A percentile compares a stretch with the other conserved stretches of the same genome.
Evolutionary conservation across 2,113 vertebrate genomes (phyloP).

Genomic region (Oryzias javanicus): DNA sequence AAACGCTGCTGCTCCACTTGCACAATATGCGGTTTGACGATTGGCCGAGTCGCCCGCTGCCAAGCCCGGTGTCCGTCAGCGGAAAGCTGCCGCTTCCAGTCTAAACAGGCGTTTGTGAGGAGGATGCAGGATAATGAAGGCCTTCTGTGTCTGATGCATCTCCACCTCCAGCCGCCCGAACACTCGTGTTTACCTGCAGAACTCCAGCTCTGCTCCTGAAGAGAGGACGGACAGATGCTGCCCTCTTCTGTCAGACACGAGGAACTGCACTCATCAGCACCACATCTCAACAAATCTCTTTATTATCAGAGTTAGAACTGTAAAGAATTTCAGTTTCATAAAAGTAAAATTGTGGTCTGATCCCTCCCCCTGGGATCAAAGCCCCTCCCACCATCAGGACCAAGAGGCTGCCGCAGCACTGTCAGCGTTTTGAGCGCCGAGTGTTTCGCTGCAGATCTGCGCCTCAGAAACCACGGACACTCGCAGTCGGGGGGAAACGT

Average conservation of each 20-base stretch:
- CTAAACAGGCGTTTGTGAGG: constrained; percentile 60
- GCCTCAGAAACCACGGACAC: constrained; percentile 55
- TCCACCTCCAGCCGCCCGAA: too few relatives aligned
- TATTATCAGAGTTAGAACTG: too few relatives aligned
- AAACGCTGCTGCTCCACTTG: constrained; percentile 51
- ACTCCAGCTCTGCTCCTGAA: neutral
- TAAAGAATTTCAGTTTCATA: neutral
- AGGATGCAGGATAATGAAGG: constrained; percentile 53
- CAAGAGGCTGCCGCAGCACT: constrained; percentile 39
- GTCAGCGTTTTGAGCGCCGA: neutral
- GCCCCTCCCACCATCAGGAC: constrained; percentile 46
- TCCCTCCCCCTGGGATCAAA: constrained; percentile 21
- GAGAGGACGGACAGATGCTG: constrained; percentile 45
- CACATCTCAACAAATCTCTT: neutral
- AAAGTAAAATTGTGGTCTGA: neutral
- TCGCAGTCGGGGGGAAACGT: neutral
- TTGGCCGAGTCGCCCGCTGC: constrained; percentile 58
- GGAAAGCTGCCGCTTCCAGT: constrained; percentile 63
- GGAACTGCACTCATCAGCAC: constrained; percentile 35
- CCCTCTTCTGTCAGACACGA: constrained; percentile 47
- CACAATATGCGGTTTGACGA: constrained; percentile 67
- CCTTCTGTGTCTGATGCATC: constrained; percentile 17
- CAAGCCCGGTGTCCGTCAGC: constrained; percentile 58
- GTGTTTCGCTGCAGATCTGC: constrained; percentile 6
- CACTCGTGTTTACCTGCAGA: too few relatives aligned